Conservation (phyloP, 2,797 vertebrate species). For the Hybognathus amarus region DNA sequence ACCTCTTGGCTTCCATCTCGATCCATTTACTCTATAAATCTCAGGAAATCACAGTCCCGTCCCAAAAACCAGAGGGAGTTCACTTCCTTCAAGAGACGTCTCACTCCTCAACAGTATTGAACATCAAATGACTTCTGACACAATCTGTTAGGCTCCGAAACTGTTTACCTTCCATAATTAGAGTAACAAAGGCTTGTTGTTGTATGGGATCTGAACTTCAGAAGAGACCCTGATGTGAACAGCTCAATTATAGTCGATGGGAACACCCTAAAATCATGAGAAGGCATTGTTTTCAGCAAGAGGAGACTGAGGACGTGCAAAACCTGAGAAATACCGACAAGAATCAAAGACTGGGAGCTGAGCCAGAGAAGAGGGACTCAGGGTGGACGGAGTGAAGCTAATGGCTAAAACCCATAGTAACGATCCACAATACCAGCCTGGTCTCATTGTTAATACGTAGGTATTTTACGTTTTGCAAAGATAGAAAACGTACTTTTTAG, state of each 20-base stretch:
- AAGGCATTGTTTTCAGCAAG: slow-evolving; percentile 57
- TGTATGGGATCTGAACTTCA: slow-evolving; percentile 46
- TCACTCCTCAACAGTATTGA: slow-evolving; percentile 56
- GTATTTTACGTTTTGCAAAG: too few relatives aligned
- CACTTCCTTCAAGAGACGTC: slow-evolving; percentile 54
- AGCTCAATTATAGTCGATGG: slow-evolving; percentile 42
- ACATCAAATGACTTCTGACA: slow-evolving; percentile 35
- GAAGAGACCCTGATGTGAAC: slow-evolving; percentile 18
- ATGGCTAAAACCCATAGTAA: slow-evolving; percentile 24
- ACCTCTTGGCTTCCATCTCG: not conserved
- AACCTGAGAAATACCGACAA: slow-evolving; percentile 44
- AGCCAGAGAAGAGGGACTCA: slow-evolving; percentile 26
- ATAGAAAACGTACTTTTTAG: too few relatives aligned
- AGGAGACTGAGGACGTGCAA: slow-evolving; percentile 43
- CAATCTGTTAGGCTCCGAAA: slow-evolving; percentile 13
- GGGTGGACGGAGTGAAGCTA: slow-evolving; percentile 7
- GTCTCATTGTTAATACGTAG: too few relatives aligned
- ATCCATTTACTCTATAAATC: slow-evolving; percentile 42
- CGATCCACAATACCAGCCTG: too few relatives aligned
- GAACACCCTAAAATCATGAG: slow-evolving; percentile 52
- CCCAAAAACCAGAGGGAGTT: slow-evolving; percentile 62
- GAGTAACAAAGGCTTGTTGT: slow-evolving; percentile 38
- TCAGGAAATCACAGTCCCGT: slow-evolving; percentile 50
- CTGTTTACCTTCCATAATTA: slow-evolving; percentile 50
- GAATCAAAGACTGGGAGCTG: slow-evolving; percentile 46